A percentile compares a stretch with the other conserved stretches of the same genome.
Conservation (phyloP, 2,888 invertebrate species). For the Pyralis farinalis region DNA sequence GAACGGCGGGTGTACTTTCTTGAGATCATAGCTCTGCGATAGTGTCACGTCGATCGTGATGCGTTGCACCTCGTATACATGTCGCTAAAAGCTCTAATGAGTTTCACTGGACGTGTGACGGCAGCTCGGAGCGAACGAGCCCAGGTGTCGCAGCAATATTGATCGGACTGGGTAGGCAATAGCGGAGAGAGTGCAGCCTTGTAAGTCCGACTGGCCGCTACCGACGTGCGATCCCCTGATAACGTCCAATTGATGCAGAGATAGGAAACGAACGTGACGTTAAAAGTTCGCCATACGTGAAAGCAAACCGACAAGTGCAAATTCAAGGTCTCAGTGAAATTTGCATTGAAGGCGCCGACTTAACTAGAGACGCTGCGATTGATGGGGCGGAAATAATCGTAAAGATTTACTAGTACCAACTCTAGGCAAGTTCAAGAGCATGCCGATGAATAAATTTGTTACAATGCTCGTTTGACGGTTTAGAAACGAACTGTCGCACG, state of each 20-base stretch:
- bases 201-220: slow-evolving; percentile 34
- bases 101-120: slow-evolving; percentile 50
- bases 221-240: slow-evolving; percentile 53
- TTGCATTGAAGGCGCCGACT: not conserved
- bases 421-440: slow-evolving; percentile 64
- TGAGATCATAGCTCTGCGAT: slow-evolving; percentile 37
- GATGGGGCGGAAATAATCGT: slow-evolving; percentile 43
- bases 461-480: slow-evolving; percentile 39
- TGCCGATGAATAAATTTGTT: slow-evolving; percentile 42
- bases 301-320: slow-evolving; percentile 59
- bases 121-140: slow-evolving; percentile 27
- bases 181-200: slow-evolving; percentile 54
- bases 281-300: slow-evolving; percentile 53
- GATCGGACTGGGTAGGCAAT: slow-evolving; percentile 51
- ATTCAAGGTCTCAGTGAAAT: slow-evolving; percentile 49
- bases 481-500: slow-evolving; percentile 43
- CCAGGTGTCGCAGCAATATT: slow-evolving; percentile 47
- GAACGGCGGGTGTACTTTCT: slow-evolving; percentile 28
- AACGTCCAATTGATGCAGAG: slow-evolving; percentile 43
- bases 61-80: slow-evolving; percentile 43
- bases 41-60: slow-evolving; percentile 39
- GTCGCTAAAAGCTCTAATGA: slow-evolving; percentile 58
- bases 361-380: slow-evolving; percentile 31
- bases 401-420: slow-evolving; percentile 38
- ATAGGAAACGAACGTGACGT: slow-evolving; percentile 43